Evolutionary conservation across 2,113 vertebrate species (phyloP), one percentile per base, ranked within the genome.

Genomic region (Coptodon rendalli): DNA sequence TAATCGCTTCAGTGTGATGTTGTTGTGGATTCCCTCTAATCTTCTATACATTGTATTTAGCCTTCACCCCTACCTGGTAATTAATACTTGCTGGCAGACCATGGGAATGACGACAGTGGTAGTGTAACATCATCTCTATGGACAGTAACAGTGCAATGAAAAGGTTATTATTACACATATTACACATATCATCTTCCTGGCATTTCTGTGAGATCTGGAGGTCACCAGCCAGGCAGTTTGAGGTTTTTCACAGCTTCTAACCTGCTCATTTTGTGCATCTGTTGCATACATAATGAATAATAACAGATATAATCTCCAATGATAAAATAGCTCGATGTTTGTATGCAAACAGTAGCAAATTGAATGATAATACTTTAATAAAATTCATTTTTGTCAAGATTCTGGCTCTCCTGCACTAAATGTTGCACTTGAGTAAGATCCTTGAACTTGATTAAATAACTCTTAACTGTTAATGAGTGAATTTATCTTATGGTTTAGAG

Each of bases 231-330:
- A 63, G 59, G 19, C 68, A 43, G 27, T 79, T 68, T 38, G 16
- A 8, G 52, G 24, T 85, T 83, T 81, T 68, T 40, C 24, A 40
- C 79, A 57, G 27, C 6, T 63, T 48, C 8, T 52, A 9, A 14
- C 19, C 29, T 48, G 17, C 22, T n/a, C 36, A 59, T 52, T 83
- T 82, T 86, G 31, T 86, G 31, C 17, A 34, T 29, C n/a, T 34
- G 50, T 38, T 89, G 71, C 81, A 82, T 88, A 66, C 24, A 81
- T 86, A 85, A 88, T 85, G 19, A 88, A 83, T 38, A 19, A 34
- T n/a, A 8, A 31, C 43, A 56, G 59, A 87, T 87, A 76, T 24
- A 19, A 88, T 91, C 36, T 78, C 59, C 17, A 48, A 3, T 59
- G 14, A 61, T 76, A n/a, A 38, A 86, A 68, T 68, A 89, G 10